phyloP scores from a whole-genome alignment of 2,888 invertebrate genomes.

The Noctua pronuba region DNA sequence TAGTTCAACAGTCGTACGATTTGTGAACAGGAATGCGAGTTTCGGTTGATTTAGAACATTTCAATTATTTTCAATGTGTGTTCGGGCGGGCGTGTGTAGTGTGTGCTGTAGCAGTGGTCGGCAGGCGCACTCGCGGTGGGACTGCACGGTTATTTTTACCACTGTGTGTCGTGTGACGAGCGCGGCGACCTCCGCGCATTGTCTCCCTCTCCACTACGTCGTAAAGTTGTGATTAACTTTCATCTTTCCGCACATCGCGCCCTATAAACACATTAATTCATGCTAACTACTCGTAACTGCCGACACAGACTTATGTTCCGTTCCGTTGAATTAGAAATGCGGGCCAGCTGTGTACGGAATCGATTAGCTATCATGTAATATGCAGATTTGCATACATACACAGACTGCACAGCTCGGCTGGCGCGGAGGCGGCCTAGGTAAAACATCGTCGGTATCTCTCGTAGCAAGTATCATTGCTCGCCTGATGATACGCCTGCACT shows the following conservation, averaged over 20 bases:
- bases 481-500: neutral
- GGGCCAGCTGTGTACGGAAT: constrained; percentile 42
- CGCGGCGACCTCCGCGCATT: constrained; percentile 38
- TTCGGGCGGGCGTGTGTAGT: constrained; percentile 4
- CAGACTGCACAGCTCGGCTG: neutral
- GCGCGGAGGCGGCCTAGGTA: neutral
- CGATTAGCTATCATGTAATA: constrained; percentile 51
- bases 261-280: constrained; percentile 35
- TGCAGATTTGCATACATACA: constrained; percentile 25
- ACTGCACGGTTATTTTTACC: constrained; percentile 76
- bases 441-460: neutral
- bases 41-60: constrained; percentile 43
- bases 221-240: constrained; percentile 40
- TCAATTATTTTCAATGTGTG: constrained; percentile 22
- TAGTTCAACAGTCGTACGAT: constrained; percentile 12
- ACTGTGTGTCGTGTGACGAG: constrained; percentile 43
- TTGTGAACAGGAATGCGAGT: constrained; percentile 31
- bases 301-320: constrained; percentile 36
- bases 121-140: constrained; percentile 51
- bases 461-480: neutral
- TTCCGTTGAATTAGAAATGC: constrained; percentile 55
- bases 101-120: constrained; percentile 35
- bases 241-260: constrained; percentile 31
- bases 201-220: constrained; percentile 36
- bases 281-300: constrained; percentile 13